A percentile compares a stretch with the other conserved stretches of the same genome.
Evolutionary conservation across 2,888 invertebrate genomes (phyloP).

Genomic region (Taenaris catops): DNA sequence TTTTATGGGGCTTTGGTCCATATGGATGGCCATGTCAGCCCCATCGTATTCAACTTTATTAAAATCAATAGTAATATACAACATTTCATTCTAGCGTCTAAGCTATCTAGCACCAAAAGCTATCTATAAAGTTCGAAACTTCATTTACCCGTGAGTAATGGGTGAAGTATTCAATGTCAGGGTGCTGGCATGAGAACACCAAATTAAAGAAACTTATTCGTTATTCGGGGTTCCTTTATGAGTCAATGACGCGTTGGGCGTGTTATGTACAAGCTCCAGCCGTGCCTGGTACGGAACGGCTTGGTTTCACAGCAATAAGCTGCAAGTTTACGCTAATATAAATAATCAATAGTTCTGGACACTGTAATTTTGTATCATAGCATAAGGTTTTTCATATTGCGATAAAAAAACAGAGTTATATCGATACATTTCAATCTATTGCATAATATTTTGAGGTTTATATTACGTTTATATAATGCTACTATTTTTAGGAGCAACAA

Average conservation of each 20-base stretch:
- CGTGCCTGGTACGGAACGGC: constrained; percentile 51
- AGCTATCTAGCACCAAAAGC: constrained; percentile 4
- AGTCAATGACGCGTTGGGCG: constrained; percentile 53
- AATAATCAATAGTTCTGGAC: constrained; percentile 55
- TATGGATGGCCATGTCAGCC: no score
- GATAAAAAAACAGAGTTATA: background rate
- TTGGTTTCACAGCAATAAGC: constrained; percentile 39
- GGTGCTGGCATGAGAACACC: constrained; percentile 66
- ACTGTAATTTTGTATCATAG: background rate
- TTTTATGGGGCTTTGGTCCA: no score
- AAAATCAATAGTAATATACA: no score
- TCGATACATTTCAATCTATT: no score
- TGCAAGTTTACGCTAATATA: constrained; percentile 59
- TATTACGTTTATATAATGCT: no score
- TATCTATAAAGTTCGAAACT: constrained; percentile 19
- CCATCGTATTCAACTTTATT: no score
- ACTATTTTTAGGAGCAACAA: no score
- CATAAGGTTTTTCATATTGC: background rate
- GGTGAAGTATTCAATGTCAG: constrained; percentile 59
- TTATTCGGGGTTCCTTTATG: constrained; percentile 57
- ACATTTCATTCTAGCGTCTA: background rate
- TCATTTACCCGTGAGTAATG: constrained; percentile 31
- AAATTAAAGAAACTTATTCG: constrained; percentile 62
- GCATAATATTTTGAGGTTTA: no score
- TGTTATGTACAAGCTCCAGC: constrained; percentile 56